phyloP scores from a whole-genome alignment of 1,140 invertebrate species.

The Vanessa tameamea region DNA sequence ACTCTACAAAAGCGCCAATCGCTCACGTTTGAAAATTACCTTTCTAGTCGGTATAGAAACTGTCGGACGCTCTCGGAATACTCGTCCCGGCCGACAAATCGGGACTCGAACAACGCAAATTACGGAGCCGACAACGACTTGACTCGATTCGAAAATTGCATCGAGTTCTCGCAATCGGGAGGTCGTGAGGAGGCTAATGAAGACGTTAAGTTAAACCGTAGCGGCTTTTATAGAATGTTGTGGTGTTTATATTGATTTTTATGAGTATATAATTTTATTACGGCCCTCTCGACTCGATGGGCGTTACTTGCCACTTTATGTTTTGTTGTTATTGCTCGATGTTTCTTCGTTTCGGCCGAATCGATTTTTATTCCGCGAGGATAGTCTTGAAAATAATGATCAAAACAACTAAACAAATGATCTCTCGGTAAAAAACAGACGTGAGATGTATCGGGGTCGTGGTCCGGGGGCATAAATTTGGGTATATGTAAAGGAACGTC shows the following conservation, averaged over 20 bases:
- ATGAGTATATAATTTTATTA: conserved; percentile 74
- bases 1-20: conserved; percentile 51
- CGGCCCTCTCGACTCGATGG: conserved; percentile 40
- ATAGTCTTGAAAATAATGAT: conserved; percentile 49
- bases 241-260: conserved; percentile 77
- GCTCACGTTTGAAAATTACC: conserved; percentile 66
- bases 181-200: conserved; percentile 72
- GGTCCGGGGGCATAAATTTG: conserved; percentile 58
- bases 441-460: conserved; percentile 42
- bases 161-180: conserved; percentile 57
- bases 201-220: conserved; percentile 73
- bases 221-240: conserved; percentile 62
- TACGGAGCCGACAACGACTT: conserved; percentile 56
- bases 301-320: conserved; percentile 44
- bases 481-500: conserved; percentile 63
- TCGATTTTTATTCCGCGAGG: conserved; percentile 46
- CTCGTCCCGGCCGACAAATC: conserved; percentile 63
- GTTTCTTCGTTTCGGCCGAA: conserved; percentile 37
- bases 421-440: conserved; percentile 39
- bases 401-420: conserved; percentile 54
- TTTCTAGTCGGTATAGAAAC: conserved; percentile 61
- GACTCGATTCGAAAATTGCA: conserved; percentile 67
- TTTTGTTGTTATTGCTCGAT: conserved; percentile 47
- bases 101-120: conserved; percentile 67
- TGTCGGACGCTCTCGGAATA: conserved; percentile 58